Conservation (phyloP, 2,113 vertebrate genomes). For the Cololabis saira region DNA sequence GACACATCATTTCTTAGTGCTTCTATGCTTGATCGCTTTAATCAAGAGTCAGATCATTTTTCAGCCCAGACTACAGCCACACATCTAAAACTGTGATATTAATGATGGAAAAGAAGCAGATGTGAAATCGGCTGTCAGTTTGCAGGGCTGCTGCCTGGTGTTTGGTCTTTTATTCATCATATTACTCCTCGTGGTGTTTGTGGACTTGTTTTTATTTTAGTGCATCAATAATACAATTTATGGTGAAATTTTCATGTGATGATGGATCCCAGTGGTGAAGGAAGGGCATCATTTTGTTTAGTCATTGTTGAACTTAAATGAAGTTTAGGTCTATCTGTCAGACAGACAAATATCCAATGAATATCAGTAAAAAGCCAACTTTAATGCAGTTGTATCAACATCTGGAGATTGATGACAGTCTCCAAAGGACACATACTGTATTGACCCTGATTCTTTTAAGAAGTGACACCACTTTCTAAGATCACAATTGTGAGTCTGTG, state of each 20-base stretch:
- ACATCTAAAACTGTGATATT: constrained; percentile 26
- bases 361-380: no score
- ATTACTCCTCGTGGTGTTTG: constrained; percentile 6
- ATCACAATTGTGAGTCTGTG: no score
- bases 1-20: constrained; percentile 16
- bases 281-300: no score
- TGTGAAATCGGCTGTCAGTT: constrained; percentile 29
- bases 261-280: no score
- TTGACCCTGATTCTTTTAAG: no score
- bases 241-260: not conserved
- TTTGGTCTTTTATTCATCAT: constrained; percentile 10
- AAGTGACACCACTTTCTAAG: no score
- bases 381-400: no score
- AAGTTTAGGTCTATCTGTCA: not conserved
- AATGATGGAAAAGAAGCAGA: constrained; percentile 15
- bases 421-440: not conserved
- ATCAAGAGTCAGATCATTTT: constrained; percentile 33
- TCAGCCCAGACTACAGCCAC: not conserved
- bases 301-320: not conserved
- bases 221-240: constrained; percentile 3
- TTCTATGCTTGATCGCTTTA: not conserved
- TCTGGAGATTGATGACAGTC: not conserved
- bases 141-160: constrained; percentile 5
- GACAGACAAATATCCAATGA: no score
- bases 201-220: constrained; percentile 5